These are phyloP conservation scores for Periparus ater DNA, from an alignment of 2,797 vertebrate genomes.

Conservation along the genomic window DNA sequence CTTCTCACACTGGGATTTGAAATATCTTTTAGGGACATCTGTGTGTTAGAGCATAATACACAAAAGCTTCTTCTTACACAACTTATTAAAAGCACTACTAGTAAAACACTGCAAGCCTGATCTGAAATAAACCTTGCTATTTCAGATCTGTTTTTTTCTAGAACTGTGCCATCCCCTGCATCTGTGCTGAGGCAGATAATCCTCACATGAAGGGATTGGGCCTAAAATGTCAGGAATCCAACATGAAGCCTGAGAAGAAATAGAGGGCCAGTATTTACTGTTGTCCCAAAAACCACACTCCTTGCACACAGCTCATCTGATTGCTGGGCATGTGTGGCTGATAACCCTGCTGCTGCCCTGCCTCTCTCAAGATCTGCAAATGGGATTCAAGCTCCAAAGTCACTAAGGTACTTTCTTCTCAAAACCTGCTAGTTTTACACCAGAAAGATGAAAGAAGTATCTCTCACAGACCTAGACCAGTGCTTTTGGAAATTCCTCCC, in stretches of 20 bases:
- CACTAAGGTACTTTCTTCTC: background rate
- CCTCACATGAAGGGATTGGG: background rate
- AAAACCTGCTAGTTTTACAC: background rate
- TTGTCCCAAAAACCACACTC: background rate
- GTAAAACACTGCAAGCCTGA: conserved; percentile 2
- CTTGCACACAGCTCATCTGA: background rate
- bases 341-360: background rate
- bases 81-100: conserved; percentile 28
- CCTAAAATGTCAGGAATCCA: conserved; percentile 40
- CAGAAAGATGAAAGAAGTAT: background rate
- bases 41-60: background rate
- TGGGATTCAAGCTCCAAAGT: background rate
- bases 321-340: background rate
- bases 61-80: conserved; percentile 41
- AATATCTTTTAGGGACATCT: background rate
- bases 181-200: background rate
- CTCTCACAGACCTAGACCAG: background rate
- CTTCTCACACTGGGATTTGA: background rate
- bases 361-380: background rate
- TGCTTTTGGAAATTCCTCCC: background rate
- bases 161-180: background rate
- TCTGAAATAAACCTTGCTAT: conserved; percentile 44
- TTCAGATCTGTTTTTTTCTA: conserved; percentile 23
- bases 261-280: background rate
- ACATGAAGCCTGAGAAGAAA: background rate